Evolutionary conservation across 2,113 vertebrate species (phyloP).

Genomic region (Riparia riparia): DNA sequence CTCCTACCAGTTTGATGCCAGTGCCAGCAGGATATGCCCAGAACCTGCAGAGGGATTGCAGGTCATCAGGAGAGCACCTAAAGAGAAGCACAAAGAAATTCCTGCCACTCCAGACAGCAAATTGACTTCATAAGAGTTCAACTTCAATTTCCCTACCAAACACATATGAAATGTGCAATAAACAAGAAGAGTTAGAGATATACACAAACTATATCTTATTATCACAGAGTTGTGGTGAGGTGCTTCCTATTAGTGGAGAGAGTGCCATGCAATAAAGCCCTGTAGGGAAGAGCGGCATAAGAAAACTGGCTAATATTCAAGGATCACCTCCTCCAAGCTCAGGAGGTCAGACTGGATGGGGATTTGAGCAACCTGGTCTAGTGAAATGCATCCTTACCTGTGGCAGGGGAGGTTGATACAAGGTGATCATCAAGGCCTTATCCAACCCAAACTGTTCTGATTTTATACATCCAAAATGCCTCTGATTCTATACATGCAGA

Average conservation of each 20-base stretch:
- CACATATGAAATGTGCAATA: neutral
- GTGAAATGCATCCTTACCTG: neutral
- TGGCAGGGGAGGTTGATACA: no score
- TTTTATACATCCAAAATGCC: neutral
- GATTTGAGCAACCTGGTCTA: neutral
- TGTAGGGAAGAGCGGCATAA: neutral
- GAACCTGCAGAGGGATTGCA: neutral
- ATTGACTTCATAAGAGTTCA: neutral
- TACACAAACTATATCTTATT: neutral
- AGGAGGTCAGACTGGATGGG: neutral
- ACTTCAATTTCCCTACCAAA: neutral
- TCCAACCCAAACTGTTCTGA: neutral
- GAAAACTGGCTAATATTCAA: neutral
- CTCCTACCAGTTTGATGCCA: neutral
- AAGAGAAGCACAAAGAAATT: neutral
- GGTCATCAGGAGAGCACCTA: neutral
- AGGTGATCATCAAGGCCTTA: neutral
- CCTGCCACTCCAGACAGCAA: neutral
- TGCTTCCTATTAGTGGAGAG: neutral
- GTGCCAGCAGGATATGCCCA: neutral
- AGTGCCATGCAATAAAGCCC: neutral
- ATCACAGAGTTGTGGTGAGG: neutral
- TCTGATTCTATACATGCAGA: neutral
- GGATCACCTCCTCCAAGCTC: neutral
- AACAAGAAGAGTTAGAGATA: neutral